These are phyloP conservation scores for Parnassius mnemosyne DNA, from an alignment of 2,888 invertebrate genomes.

Conservation along the genomic window DNA sequence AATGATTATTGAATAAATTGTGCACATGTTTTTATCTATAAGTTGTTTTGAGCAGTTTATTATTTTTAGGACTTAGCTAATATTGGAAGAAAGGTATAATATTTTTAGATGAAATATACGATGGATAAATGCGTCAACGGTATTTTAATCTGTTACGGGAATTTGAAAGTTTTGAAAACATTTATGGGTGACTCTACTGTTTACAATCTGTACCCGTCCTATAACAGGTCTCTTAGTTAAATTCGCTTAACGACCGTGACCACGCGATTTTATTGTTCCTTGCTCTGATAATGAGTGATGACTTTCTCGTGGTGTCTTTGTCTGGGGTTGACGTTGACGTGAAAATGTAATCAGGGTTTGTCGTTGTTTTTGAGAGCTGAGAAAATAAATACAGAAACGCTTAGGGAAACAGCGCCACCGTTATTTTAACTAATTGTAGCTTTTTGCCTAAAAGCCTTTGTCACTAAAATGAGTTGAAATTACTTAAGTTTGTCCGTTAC, in stretches of 20 bases:
- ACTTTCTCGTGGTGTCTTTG: conserved; percentile 72
- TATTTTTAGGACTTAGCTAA: too few relatives aligned
- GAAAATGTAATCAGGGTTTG: conserved; percentile 71
- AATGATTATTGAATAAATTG: too few relatives aligned
- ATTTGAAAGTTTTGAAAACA: conserved; percentile 46
- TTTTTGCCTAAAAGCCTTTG: conserved; percentile 6
- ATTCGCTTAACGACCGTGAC: conserved; percentile 73
- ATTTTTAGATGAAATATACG: too few relatives aligned
- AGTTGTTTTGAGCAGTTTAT: too few relatives aligned
- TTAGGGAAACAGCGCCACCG: conserved; percentile 29
- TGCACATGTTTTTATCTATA: too few relatives aligned
- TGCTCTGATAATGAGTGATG: conserved; percentile 75
- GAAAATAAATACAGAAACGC: conserved; percentile 37
- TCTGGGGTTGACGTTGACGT: conserved; percentile 68
- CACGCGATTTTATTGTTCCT: conserved; percentile 70
- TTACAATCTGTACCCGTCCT: conserved; percentile 22
- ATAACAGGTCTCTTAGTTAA: conserved; percentile 50
- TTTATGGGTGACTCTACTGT: conserved; percentile 36
- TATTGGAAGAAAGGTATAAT: too few relatives aligned
- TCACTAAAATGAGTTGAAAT: conserved; percentile 1
- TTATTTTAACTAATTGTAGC: conserved; percentile 17
- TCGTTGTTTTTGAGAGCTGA: conserved; percentile 33
- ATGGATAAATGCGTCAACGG: too few relatives aligned
- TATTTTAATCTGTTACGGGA: too few relatives aligned
- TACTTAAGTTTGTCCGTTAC: not conserved